phyloP scores from a whole-genome alignment of 2,888 invertebrate genomes.

The Ditula angustiorana region DNA sequence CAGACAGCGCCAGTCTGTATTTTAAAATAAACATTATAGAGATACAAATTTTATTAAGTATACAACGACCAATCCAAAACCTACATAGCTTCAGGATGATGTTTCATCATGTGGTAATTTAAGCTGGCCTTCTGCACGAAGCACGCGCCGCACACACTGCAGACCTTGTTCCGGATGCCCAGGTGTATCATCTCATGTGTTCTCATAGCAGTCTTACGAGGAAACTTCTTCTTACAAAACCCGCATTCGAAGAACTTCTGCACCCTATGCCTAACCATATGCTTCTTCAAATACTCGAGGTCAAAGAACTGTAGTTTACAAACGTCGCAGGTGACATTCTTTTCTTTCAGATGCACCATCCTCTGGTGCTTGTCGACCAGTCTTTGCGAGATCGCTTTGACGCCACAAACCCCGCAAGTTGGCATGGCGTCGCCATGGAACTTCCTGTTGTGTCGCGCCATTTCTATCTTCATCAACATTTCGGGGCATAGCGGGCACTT shows the following conservation, averaged over 20 bases:
- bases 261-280: slow-evolving; percentile 47
- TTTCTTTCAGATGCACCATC: slow-evolving; percentile 13
- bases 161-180: slow-evolving; percentile 46
- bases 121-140: slow-evolving; percentile 53
- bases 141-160: slow-evolving; percentile 47
- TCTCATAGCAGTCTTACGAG: slow-evolving; percentile 38
- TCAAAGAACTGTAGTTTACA: slow-evolving; percentile 4
- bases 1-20: too few species aligned
- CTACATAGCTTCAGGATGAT: slow-evolving; percentile 48
- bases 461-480: background rate
- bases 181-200: slow-evolving; percentile 49
- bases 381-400: background rate
- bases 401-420: slow-evolving; percentile 9
- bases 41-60: too few species aligned
- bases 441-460: background rate
- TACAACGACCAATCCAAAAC: too few species aligned
- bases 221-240: slow-evolving; percentile 56
- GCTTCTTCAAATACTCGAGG: slow-evolving; percentile 27
- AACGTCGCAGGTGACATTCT: slow-evolving; percentile 6
- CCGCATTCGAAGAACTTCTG: slow-evolving; percentile 51
- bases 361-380: background rate
- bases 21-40: too few species aligned
- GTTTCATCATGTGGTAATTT: slow-evolving; percentile 53
- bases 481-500: slow-evolving; percentile 1
- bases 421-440: background rate